Evolutionary conservation across 1,140 invertebrate genomes (phyloP), one percentile per base, ranked within the genome.

Genomic region (Nylanderia fulva): DNA sequence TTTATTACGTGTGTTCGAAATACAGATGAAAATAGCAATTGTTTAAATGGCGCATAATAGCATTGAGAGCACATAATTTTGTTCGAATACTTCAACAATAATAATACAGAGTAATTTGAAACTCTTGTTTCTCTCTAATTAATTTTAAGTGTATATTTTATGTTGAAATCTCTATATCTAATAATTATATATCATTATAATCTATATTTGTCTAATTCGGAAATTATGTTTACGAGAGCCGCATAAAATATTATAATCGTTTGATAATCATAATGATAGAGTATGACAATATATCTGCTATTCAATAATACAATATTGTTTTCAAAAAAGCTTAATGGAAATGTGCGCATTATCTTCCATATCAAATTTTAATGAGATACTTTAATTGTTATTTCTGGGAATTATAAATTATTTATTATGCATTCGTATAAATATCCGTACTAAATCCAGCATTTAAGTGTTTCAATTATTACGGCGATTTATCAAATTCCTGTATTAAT

Each of bases 401-500:
- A 36, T 48, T 5, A 56, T 74, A 56, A 76, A 61, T 61, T n/a
- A 76, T 24, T 76, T 45, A 61, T 61, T 63, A 24, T 33, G 15
- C 4, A 42, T 5, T 4, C n/a, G 11, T 5, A 29, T 15, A n/a
- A 6, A 0, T 76, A 56, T 4, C 13, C 42, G 11, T 45, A 45
- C 45, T 63, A 75, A 75, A 75, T 61, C n/a, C 54, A n/a, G 6
- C 4, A 42, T 42, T 74, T 39, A 11, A n/a, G 27, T 1, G 39
- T 13, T 63, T 76, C 33, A 45, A 42, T 63, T 63, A 45, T 42
- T 48, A 48, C 45, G 9, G 18, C 36, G 18, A 29, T 21, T 18
- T 29, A 39, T 18, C 45, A 77, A 33, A 64, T 48, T 77, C 74
- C 63, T 77, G 64, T 64, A 45, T 76, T 63, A 77, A 77, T 64